These are phyloP conservation scores for Campoletis raptor DNA, from an alignment of 2,888 invertebrate genomes.

Conservation along the genomic window DNA sequence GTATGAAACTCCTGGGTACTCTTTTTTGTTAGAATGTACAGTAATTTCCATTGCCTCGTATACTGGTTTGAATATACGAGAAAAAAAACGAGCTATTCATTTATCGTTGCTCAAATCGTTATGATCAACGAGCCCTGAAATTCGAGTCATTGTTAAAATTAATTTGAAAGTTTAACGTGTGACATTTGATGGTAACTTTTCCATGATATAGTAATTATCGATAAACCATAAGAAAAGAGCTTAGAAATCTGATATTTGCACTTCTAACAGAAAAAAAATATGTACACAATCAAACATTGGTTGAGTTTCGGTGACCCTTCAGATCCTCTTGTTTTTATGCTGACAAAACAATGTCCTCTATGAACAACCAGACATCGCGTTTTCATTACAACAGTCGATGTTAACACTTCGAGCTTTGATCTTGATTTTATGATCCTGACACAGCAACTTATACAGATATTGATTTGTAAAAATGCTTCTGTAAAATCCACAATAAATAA, in stretches of 20 bases:
- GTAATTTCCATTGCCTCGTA: neutral
- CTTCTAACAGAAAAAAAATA: neutral
- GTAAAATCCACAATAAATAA: neutral
- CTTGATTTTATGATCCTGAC: neutral
- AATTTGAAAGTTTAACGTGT: neutral
- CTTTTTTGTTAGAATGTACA: neutral
- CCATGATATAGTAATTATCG: neutral
- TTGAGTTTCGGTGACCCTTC: neutral
- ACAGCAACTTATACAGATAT: neutral
- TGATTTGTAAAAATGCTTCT: neutral
- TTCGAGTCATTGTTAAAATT: neutral
- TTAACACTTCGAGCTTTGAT: neutral
- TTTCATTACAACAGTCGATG: neutral
- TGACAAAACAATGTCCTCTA: neutral
- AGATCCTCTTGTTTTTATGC: neutral
- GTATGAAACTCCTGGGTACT: neutral
- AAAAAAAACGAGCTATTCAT: neutral
- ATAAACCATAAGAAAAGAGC: too few relatives aligned
- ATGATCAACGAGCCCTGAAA: neutral
- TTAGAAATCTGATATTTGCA: neutral
- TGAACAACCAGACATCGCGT: neutral
- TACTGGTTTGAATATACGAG: too few relatives aligned
- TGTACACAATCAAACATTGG: neutral
- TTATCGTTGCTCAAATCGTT: neutral
- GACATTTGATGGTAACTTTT: neutral